phyloP scores from a whole-genome alignment of 2,888 invertebrate species.

The Lissocephala sabroskyi region DNA sequence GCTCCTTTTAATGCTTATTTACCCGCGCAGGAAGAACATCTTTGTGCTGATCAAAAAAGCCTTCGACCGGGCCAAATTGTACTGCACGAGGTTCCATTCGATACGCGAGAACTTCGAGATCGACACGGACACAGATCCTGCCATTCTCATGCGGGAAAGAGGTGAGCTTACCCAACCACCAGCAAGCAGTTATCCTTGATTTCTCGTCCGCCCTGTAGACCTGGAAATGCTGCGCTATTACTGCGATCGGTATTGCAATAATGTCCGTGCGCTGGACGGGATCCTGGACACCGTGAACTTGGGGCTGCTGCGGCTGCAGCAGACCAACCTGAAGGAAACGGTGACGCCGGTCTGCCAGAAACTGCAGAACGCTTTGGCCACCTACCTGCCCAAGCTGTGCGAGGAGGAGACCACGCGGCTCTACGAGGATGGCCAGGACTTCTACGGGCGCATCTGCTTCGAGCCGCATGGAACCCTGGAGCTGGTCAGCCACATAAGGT shows the following conservation, averaged over 20 bases:
- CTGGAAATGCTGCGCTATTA: conserved; percentile 78
- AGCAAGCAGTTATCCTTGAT: neutral
- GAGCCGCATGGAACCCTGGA: conserved; percentile 82
- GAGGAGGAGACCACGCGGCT: conserved; percentile 75
- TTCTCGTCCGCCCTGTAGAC: conserved; percentile 63
- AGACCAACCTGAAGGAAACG: conserved; percentile 80
- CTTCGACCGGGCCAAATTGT: conserved; percentile 78
- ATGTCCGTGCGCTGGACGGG: conserved; percentile 79
- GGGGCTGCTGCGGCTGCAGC: conserved; percentile 82
- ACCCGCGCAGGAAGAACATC: conserved; percentile 72
- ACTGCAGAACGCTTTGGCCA: conserved; percentile 78
- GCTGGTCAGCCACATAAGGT: conserved; percentile 75
- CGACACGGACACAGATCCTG: conserved; percentile 79
- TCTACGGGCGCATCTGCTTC: conserved; percentile 77
- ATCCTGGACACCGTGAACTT: conserved; percentile 80
- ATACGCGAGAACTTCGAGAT: conserved; percentile 81
- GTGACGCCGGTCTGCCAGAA: conserved; percentile 82
- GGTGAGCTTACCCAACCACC: conserved; percentile 52
- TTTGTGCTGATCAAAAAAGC: conserved; percentile 76
- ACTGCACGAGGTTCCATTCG: conserved; percentile 78
- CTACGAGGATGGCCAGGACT: conserved; percentile 72
- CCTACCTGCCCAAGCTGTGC: conserved; percentile 80
- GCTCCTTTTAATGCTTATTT: neutral
- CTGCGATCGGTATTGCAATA: conserved; percentile 80
- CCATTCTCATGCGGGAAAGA: conserved; percentile 77